Conservation (phyloP, 2,888 invertebrate species). For the Cordilura impudica region DNA sequence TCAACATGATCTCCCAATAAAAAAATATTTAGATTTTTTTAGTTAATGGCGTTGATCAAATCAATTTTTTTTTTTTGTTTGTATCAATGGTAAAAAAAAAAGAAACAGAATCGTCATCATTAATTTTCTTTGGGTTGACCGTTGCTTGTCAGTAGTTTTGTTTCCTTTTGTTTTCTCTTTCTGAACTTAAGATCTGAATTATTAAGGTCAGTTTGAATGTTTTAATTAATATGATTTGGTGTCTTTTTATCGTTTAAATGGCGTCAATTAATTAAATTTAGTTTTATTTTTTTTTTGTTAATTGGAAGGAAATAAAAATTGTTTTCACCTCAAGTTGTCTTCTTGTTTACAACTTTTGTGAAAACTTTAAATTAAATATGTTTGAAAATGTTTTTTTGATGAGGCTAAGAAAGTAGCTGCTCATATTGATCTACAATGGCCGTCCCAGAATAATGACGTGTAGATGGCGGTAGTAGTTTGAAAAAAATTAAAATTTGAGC, state of each 20-base stretch:
- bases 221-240: slow-evolving; percentile 27
- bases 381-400: no score
- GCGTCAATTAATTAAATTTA: slow-evolving; percentile 27
- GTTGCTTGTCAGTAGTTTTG: slow-evolving; percentile 53
- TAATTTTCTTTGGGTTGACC: slow-evolving; percentile 31
- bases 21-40: neutral
- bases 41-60: slow-evolving; percentile 36
- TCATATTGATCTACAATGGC: no score
- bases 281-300: no score
- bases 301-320: no score
- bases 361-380: no score
- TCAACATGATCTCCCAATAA: neutral
- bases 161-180: slow-evolving; percentile 33
- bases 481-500: no score
- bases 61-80: slow-evolving; percentile 1
- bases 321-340: no score
- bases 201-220: slow-evolving; percentile 56
- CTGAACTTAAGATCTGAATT: slow-evolving; percentile 30
- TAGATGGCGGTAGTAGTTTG: no score
- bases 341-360: no score
- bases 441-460: no score
- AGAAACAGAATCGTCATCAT: slow-evolving; percentile 16
- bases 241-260: slow-evolving; percentile 14
- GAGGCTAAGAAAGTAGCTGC: no score
- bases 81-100: neutral